These are phyloP conservation scores for Brienomyrus longianalis DNA, from an alignment of 2,113 vertebrate genomes.

Conservation along the genomic window DNA sequence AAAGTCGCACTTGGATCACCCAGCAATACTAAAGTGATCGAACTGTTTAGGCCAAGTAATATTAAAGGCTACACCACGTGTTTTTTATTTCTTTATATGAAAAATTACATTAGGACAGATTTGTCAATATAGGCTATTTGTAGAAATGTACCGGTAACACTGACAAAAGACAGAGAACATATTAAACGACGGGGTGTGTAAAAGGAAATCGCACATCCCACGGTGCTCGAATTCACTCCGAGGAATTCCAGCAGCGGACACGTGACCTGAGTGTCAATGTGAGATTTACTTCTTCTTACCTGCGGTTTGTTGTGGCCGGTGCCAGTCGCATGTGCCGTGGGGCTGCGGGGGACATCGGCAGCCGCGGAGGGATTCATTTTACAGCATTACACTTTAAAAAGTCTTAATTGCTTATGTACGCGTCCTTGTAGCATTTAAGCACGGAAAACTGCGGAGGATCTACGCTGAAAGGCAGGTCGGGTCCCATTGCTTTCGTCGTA, in stretches of 20 bases:
- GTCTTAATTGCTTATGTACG: neutral
- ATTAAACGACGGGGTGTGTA: neutral
- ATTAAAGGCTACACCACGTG: neutral
- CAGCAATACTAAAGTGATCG: neutral
- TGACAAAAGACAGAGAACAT: neutral
- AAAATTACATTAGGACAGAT: neutral
- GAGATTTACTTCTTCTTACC: conserved; percentile 39
- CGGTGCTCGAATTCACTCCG: conserved; percentile 7
- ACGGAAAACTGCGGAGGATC: neutral
- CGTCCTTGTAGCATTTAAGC: neutral
- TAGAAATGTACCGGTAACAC: neutral
- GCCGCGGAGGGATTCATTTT: neutral
- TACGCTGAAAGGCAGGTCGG: neutral
- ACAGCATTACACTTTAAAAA: neutral
- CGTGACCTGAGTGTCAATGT: conserved; percentile 46
- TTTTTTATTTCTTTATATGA: neutral
- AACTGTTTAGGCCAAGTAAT: neutral
- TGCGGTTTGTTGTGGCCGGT: conserved; percentile 30
- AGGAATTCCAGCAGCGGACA: conserved; percentile 30
- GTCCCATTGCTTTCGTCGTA: neutral
- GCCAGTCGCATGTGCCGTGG: conserved; percentile 33
- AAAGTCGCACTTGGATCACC: neutral
- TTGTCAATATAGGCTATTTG: neutral
- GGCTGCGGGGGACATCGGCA: neutral
- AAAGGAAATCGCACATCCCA: neutral